These are phyloP conservation scores for Philonicus albiceps DNA, from an alignment of 2,888 invertebrate species.

Conservation along the genomic window DNA sequence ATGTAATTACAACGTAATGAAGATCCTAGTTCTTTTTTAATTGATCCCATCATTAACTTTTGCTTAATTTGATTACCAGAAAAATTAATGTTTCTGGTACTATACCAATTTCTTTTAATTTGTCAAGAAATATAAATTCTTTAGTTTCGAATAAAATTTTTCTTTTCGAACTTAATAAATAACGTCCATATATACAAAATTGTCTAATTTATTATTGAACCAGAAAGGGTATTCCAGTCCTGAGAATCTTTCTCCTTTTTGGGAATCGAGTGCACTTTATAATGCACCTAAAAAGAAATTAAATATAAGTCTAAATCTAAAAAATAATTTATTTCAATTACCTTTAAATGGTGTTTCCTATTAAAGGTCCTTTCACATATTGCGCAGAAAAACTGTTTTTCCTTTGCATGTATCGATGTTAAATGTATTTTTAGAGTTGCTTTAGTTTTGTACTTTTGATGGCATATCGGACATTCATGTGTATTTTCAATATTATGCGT, in stretches of 20 bases:
- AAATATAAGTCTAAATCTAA: neutral
- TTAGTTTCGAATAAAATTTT: neutral
- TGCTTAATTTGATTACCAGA: neutral
- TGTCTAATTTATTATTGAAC: neutral
- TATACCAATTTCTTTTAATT: neutral
- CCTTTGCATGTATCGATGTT: constrained; percentile 34
- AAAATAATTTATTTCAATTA: neutral
- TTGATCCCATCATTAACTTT: no score
- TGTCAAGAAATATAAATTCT: neutral
- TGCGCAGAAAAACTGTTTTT: constrained; percentile 17
- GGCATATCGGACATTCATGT: constrained; percentile 42
- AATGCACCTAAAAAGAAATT: constrained; percentile 37
- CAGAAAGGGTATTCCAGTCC: neutral
- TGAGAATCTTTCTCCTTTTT: neutral
- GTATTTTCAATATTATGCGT: constrained; percentile 41
- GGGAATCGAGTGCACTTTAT: constrained; percentile 18
- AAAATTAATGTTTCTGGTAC: neutral
- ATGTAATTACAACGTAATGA: neutral
- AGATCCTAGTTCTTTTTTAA: neutral
- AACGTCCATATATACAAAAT: neutral
- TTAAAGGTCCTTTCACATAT: constrained; percentile 39
- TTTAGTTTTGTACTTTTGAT: constrained; percentile 45
- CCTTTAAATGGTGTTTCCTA: constrained; percentile 45
- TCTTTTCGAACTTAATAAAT: neutral
- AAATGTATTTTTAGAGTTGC: constrained; percentile 45